Base-by-base conservation (phyloP, 2,797 vertebrate genomes). In the Perodicticus potto region DNA sequence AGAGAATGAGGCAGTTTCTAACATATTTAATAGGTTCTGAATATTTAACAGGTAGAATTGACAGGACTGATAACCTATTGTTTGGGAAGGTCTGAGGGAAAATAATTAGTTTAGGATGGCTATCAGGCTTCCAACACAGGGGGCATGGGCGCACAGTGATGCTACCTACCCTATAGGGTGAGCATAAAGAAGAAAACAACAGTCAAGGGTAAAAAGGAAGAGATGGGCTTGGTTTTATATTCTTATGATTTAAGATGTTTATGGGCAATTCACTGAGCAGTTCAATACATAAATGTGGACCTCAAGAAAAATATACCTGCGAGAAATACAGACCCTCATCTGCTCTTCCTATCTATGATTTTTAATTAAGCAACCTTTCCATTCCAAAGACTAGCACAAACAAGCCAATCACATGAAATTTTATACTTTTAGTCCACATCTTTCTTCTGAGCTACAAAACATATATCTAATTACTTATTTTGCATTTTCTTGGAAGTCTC, bases 311-410 rank as follows among this genome's bases (percentile, higher is more conserved):
- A 80, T 6, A 37, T 43, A 34, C 45, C 43, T 91, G n/a, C 22
- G 65, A 55, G 49, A 88, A 93, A 77, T 34, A 55, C 3, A 70
- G 34, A 43, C 29, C 16, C 73, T 80, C 59, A 73, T 65, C 57
- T 72, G 23, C 45, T 73, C 19, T 84, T 91, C 77, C 37, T 16
- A 53, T 73, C 59, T 14, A 8, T 69, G 25, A 72, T 73, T 91
- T 93, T 19, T 34, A 81, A 59, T 76, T 67, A 91, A 45, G 73
- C 23, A 81, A 85, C 3, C 32, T 45, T 32, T 9, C 27, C 16
- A 89, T 77, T 89, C 40, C 45, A 76, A 88, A 90, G 73, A 19
- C 49, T 74, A 65, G 57, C 32, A 85, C 57, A 78, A 61, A 82
- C 43, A 59, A 86, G 17, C 16, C 65, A 53, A 61, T 86, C n/a